phyloP scores from a whole-genome alignment of 2,797 vertebrate genomes.

The Poliocrania exsul region DNA sequence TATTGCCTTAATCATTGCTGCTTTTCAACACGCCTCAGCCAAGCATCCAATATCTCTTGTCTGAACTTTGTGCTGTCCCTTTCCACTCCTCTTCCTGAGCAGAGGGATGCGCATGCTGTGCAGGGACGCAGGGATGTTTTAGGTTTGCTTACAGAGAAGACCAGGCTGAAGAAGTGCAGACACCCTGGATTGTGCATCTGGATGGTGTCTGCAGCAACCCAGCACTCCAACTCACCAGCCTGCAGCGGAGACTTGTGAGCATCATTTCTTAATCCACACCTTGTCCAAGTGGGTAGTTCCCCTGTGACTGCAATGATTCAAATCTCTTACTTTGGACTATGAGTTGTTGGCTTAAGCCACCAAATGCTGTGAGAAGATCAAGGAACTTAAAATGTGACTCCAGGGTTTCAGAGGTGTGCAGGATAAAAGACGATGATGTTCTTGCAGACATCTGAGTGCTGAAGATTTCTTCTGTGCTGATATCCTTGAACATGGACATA shows the following conservation, averaged over 20 bases:
- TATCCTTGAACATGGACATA: background rate
- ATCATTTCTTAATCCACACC: background rate
- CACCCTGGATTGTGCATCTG: accelerated
- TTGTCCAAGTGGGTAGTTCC: background rate
- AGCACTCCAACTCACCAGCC: background rate
- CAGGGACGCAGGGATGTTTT: background rate
- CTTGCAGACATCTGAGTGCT: background rate
- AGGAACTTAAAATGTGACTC: background rate
- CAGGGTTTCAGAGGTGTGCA: background rate
- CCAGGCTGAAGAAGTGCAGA: background rate
- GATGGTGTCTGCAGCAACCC: background rate
- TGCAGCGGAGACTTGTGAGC: background rate
- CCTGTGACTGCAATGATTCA: background rate
- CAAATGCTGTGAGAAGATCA: background rate
- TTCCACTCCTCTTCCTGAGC: background rate
- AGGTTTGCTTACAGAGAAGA: background rate
- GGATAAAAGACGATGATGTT: background rate
- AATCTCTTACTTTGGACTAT: background rate
- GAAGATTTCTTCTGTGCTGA: background rate
- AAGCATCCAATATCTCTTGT: background rate
- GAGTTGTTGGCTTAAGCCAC: background rate
- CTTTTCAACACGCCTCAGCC: background rate
- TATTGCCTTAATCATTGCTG: background rate
- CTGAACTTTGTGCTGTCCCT: background rate
- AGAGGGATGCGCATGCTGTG: accelerated